phyloP scores from a whole-genome alignment of 2,888 invertebrate genomes.

The Venustoraphidia nigricollis region DNA sequence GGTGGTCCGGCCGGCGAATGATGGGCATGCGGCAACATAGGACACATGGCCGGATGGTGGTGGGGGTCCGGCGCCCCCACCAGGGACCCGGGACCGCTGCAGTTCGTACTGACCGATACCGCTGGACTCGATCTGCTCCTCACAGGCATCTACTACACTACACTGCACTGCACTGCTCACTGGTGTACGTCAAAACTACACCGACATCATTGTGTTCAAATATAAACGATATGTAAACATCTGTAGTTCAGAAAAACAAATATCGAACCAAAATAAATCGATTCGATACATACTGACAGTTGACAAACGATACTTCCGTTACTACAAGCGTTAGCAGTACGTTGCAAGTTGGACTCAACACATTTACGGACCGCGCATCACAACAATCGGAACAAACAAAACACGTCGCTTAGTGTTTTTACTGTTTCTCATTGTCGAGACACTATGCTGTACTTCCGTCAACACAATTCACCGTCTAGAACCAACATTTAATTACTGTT shows the following conservation, averaged over 20 bases:
- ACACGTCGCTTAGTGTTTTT: too few relatives aligned
- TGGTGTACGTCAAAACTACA: neutral
- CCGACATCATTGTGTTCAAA: neutral
- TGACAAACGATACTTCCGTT: neutral
- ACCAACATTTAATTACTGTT: too few relatives aligned
- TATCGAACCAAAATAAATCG: too few relatives aligned
- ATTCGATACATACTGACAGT: neutral
- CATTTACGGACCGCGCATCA: too few relatives aligned
- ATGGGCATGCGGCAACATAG: slow-evolving; percentile 23
- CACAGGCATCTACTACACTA: slow-evolving; percentile 12
- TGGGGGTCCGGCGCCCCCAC: slow-evolving; percentile 21
- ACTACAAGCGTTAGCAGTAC: too few relatives aligned
- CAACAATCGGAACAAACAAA: too few relatives aligned
- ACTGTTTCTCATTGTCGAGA: too few relatives aligned
- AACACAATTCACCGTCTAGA: too few relatives aligned
- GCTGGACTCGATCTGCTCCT: slow-evolving; percentile 8
- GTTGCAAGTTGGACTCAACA: too few relatives aligned
- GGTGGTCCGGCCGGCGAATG: slow-evolving; percentile 24
- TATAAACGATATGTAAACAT: neutral
- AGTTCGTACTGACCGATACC: slow-evolving; percentile 12
- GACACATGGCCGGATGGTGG: slow-evolving; percentile 23
- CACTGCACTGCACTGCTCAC: slow-evolving; percentile 1
- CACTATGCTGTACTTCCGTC: too few relatives aligned
- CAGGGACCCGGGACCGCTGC: slow-evolving; percentile 12
- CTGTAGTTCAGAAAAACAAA: neutral